phyloP scores from a whole-genome alignment of 2,888 invertebrate genomes.

The Lasioglossum malachurum region DNA sequence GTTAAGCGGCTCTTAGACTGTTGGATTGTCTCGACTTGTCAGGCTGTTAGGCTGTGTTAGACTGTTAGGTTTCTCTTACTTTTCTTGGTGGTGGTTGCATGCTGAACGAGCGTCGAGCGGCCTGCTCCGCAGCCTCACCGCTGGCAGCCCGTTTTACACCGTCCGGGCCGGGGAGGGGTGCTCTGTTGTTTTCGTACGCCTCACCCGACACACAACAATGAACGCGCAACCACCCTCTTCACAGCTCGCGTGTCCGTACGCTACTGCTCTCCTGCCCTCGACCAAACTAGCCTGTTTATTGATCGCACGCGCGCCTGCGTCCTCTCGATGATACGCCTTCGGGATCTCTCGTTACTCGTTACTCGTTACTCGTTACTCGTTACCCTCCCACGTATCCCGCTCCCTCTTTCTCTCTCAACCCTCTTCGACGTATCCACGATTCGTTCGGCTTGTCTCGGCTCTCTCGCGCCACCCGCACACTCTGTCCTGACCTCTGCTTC shows the following conservation, averaged over 20 bases:
- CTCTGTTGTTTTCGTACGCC: slow-evolving; percentile 70
- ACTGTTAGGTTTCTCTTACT: slow-evolving; percentile 86
- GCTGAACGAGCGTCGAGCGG: slow-evolving; percentile 82
- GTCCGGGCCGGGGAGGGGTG: slow-evolving; percentile 67
- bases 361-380: slow-evolving; percentile 10
- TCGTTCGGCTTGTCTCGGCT: slow-evolving; percentile 33
- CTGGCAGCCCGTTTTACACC: slow-evolving; percentile 73
- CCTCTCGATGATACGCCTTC: slow-evolving; percentile 49
- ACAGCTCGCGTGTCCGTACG: slow-evolving; percentile 80
- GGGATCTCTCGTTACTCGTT: slow-evolving; percentile 52
- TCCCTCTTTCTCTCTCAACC: slow-evolving; percentile 5
- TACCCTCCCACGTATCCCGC: neutral
- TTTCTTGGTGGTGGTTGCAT: slow-evolving; percentile 96
- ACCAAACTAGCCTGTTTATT: slow-evolving; percentile 81
- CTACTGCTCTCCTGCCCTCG: slow-evolving; percentile 83
- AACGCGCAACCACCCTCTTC: slow-evolving; percentile 74
- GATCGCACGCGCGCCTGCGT: slow-evolving; percentile 83
- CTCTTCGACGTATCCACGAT: neutral
- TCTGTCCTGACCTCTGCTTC: neutral
- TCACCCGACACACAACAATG: slow-evolving; percentile 65
- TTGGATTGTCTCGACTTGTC: neutral
- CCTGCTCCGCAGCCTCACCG: slow-evolving; percentile 79
- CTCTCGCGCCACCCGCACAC: slow-evolving; percentile 29
- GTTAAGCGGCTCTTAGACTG: neutral
- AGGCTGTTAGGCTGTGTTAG: neutral